Evolutionary conservation across 2,888 invertebrate species (phyloP), one percentile per base, ranked within the genome.

Genomic region (Ectobius pallidus): DNA sequence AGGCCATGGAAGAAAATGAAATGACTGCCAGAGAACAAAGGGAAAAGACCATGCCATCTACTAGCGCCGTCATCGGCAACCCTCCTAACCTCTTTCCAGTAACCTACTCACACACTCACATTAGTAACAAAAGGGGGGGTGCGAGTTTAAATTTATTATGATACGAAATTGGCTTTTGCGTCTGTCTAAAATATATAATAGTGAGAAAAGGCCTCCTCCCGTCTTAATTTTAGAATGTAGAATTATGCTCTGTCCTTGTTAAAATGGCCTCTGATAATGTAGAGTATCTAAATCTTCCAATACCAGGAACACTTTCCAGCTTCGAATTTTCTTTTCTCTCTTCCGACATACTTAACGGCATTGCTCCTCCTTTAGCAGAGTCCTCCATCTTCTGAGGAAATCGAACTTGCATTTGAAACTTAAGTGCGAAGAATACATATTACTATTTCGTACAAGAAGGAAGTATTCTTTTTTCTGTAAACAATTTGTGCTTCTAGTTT

Each of bases 151-250:
- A 52, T 52, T 52, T 52, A 52, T 52, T 52, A 52, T 25, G 52
- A 52, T 25, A 25, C 52, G 25, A 52, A 52, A 52, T 52, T 52
- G 52, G 52, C 49, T 52, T 22, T 14, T 52, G 52, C 52, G 22
- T 52, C 52, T 52, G 52, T 52, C 52, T 52, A 14, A 52, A 22
- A 52, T 14, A 52, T 22, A 52, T 52, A 52, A 52, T 18, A 52
- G 52, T 25, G 25, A 1, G 52, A 52, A 25, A 25, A 52, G 20
- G 52, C 52, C 25, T 25, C n/a, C n/a, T n/a, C n/a, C n/a, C n/a
- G n/a, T n/a, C 25, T 22, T 52, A 52, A 52, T 25, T 6, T 25
- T 52, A 14, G 25, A 52, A 52, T 25, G 52, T 7, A 16, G 25
- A 22, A 52, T 52, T 52, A 52, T 18, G 14, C 14, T 9, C 25